Base-by-base conservation (phyloP, 2,113 vertebrate species). In the Phasianus colchicus region DNA sequence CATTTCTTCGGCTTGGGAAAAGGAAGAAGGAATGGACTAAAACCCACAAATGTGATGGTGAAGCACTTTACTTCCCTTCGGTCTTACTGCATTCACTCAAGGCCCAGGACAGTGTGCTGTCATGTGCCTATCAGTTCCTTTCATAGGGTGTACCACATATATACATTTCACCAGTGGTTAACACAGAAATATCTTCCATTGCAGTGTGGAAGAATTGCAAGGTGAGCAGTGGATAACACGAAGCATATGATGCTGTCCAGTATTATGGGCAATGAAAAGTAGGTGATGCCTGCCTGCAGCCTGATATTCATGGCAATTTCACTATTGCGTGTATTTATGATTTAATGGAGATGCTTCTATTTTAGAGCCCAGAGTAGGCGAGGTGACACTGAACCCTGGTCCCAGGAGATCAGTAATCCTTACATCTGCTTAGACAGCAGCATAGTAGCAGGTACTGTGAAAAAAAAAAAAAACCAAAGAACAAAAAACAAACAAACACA, bases 181-280 rank as follows among this genome's bases (percentile, higher is more conserved):
- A 24, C 69, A 36, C 30, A n/a, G 73, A 76, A 74, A 64, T 84
- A 8, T 32, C 34, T 83, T 74, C 58, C 18, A 16, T 64, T 52
- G 9, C 8, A 22, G 10, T 21, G 42, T 5, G 13, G 43, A 87
- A 9, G 47, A 69, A 57, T 18, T 43, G 64, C 19, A 57, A 34
- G 1, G 1, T 9, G 10, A 65, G 11, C 8, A 48, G 21, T 32
- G 43, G 29, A 40, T 79, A 84, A 1, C 1, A 2, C 9, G 29
- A 32, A 76, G 19, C 48, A 73, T 1, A 0, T 4, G 13, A 38
- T n/a, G 6, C 13, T 58, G 21, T 16, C 22, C 32, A 18, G 8
- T 47, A 21, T 17, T 25, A 38, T 14, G 63, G 61, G 11, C 55
- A 74, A 11, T 15, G 11, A 57, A 34, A 76, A 7, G 6, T n/a